A percentile compares a stretch with the other conserved stretches of the same genome.
Evolutionary conservation across 2,797 vertebrate species (phyloP).

Genomic region (Acrocephalus scirpaceus): DNA sequence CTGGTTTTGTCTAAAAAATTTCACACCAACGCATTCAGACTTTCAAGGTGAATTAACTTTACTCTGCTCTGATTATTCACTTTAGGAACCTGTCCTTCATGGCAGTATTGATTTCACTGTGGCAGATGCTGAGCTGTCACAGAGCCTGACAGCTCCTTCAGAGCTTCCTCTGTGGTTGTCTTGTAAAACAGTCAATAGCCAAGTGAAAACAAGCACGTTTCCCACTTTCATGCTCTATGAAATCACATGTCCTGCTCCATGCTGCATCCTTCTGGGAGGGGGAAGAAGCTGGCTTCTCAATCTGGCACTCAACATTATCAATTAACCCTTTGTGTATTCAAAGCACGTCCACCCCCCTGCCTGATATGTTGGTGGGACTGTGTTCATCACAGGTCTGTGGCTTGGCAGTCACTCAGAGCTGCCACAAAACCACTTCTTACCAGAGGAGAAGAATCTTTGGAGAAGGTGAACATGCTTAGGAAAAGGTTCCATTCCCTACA

Average conservation of each 20-base stretch:
- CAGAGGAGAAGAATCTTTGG: not conserved
- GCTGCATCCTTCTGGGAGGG: not conserved
- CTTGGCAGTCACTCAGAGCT: not conserved
- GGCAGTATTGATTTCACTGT: not conserved
- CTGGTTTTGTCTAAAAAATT: not conserved
- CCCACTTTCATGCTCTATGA: not conserved
- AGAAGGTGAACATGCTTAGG: not conserved
- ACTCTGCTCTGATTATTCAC: not conserved
- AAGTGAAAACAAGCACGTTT: not conserved
- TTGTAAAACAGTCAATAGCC: not conserved
- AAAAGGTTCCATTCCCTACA: not conserved
- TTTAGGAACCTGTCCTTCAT: slow-evolving; percentile 9
- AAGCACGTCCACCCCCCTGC: not conserved
- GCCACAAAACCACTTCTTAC: not conserved
- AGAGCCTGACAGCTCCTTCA: not conserved
- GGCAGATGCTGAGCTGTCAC: slow-evolving; percentile 49
- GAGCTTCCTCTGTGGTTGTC: not conserved
- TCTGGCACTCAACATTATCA: not conserved
- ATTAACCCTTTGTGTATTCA: not conserved
- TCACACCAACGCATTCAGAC: not conserved
- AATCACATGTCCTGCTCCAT: not conserved
- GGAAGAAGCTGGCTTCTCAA: not conserved
- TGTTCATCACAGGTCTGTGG: not conserved
- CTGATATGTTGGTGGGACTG: fast-evolving
- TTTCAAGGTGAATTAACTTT: slow-evolving; percentile 32